These are phyloP conservation scores for Lingula anatina DNA, from an alignment of 2,888 invertebrate genomes.

Conservation along the genomic window DNA sequence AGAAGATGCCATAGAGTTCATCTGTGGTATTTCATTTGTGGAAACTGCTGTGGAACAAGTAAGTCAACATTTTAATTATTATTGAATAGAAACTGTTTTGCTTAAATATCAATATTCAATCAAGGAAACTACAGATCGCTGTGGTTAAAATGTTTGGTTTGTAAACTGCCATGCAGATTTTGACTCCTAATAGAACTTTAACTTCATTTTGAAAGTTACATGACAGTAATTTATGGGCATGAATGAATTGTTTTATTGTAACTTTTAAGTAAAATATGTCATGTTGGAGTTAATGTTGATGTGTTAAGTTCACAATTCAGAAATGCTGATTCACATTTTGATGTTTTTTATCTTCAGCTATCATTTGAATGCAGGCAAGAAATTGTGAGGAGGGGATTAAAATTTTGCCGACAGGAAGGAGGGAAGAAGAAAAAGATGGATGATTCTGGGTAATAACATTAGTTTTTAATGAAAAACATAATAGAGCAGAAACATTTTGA, in stretches of 20 bases:
- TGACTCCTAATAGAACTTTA: too few species aligned
- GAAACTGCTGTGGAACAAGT: constrained; percentile 36
- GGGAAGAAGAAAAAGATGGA: constrained; percentile 33
- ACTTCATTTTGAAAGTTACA: too few species aligned
- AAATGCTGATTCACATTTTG: constrained; percentile 1
- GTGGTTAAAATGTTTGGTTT: too few species aligned
- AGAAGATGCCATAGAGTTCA: constrained; percentile 44
- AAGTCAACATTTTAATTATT: constrained; percentile 2
- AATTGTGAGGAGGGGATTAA: constrained; percentile 40
- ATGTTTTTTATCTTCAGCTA: constrained; percentile 26
- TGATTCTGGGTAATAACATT: constrained; percentile 17
- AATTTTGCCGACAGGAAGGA: constrained; percentile 33
- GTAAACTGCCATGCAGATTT: too few species aligned
- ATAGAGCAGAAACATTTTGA: too few species aligned
- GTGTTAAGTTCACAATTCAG: too few species aligned
- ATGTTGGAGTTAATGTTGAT: too few species aligned
- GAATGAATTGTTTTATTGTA: too few species aligned
- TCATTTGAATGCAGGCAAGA: constrained; percentile 40
- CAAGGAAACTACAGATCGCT: too few species aligned
- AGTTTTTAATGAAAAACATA: too few species aligned
- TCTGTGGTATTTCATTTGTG: constrained; percentile 45
- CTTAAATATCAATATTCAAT: neutral
- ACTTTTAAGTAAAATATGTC: too few species aligned
- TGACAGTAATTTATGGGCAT: too few species aligned
- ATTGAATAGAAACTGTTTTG: neutral